Percentiles rank a stretch among this genome's conserved stretches.
phyloP scores from a whole-genome alignment of 2,888 invertebrate species.

The Cataglyphis rosenhaueri region DNA sequence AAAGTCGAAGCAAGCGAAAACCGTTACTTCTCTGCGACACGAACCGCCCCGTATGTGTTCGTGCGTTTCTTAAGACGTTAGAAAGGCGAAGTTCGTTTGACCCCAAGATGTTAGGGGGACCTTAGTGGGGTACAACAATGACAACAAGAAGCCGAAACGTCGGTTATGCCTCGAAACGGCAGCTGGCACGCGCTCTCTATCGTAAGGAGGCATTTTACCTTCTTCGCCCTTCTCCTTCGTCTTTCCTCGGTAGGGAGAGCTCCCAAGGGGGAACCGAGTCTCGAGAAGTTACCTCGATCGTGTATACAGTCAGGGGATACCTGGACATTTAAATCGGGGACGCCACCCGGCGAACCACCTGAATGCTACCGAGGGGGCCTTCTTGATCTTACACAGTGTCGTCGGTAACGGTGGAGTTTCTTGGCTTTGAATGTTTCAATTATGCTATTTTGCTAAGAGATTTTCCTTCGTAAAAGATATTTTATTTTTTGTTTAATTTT shows the following conservation, averaged over 20 bases:
- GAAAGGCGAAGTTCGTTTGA: constrained; percentile 72
- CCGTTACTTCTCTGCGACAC: constrained; percentile 76
- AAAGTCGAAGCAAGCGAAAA: constrained; percentile 57
- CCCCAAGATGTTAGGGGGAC: constrained; percentile 80
- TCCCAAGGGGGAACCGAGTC: constrained; percentile 66
- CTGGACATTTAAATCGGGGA: constrained; percentile 84
- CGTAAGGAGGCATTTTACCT: constrained; percentile 71
- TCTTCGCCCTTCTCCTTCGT: constrained; percentile 69
- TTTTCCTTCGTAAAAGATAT: not conserved
- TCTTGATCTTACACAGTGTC: constrained; percentile 79
- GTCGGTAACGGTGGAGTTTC: constrained; percentile 63
- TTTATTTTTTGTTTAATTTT: constrained; percentile 1
- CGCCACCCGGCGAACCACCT: constrained; percentile 81
- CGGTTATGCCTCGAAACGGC: constrained; percentile 85
- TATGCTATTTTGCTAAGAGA: not conserved
- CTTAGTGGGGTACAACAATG: constrained; percentile 77
- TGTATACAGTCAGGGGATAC: constrained; percentile 72
- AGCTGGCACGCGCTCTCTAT: constrained; percentile 84
- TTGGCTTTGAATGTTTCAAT: not conserved
- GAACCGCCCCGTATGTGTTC: constrained; percentile 62
- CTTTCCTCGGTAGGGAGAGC: constrained; percentile 51
- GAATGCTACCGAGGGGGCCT: constrained; percentile 82
- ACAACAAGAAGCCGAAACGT: constrained; percentile 84
- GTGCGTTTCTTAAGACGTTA: constrained; percentile 81
- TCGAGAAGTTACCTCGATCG: constrained; percentile 78